Evolutionary conservation across 2,113 vertebrate genomes (phyloP), one percentile per base, ranked within the genome.

Genomic region (Herpetotheres cachinnans): DNA sequence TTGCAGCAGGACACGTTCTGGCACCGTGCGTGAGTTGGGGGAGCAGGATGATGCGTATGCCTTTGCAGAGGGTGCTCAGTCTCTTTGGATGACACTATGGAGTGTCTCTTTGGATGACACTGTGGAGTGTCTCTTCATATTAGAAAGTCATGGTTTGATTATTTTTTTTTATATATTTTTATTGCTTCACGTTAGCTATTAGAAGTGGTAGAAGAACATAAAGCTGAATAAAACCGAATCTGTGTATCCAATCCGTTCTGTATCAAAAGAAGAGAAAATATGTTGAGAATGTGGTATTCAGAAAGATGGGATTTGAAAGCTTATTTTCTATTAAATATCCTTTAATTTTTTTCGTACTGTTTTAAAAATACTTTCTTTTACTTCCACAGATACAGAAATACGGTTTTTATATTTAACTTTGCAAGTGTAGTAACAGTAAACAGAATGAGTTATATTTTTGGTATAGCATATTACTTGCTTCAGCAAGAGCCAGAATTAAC

Each of bases 1-100:
- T 11, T 25, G 29, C 52, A 42, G 70, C 65, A 44, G 59, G 63
- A 47, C 3, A 2, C 22, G 21, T 46, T 56, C 21, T 3, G 1
- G 30, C 6, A 4, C 26, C 0, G 1, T 7, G 19, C 2, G 3
- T 13, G 34, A 55, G 52, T 10, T 26, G n/a, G 20, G 26, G 47
- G 44, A 65, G 63, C 50, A n/a, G 56, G 70, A 65, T 50, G 7
- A 20, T 14, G 13, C 3, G 2, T 25, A 11, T 5, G 29, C 27
- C 46, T 77, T 47, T 29, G 14, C 47, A 18, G 59, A 47, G 38
- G 12, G 20, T 70, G 34, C 36, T 55, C 49, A 8, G 36, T 54
- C 36, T 58, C 49, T 44, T 71, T 38, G 32, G 47, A 26, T 56
- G 17, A 27, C 0, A 0, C 34, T 52, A 0, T 19, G 32, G 65